Base-by-base conservation (phyloP, 2,888 invertebrate genomes). In the Tipula unca region DNA sequence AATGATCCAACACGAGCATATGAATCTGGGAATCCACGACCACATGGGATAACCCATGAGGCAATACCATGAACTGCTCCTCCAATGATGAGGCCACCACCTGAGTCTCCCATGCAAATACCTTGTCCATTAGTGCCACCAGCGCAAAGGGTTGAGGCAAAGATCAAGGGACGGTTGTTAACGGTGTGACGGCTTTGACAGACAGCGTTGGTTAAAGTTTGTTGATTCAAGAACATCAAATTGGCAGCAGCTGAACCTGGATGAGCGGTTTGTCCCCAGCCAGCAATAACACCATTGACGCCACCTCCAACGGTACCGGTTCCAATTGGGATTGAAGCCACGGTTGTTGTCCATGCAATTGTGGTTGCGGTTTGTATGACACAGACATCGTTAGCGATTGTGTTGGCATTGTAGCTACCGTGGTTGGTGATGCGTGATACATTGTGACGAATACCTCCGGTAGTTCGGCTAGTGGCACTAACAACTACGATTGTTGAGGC, bases 41-140 rank as follows among this genome's bases (percentile, higher is more conserved):
- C 90, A 42, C 90, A 90, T 4, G 90, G 90, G 83, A 90, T 90
- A 35, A 90, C 90, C 90, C 90, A 90, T 1, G 90, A 90, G 0
- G 90, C 90, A 10, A 90, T 88, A 14, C 90, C 90, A 39, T 90
- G 89, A 1, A 90, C 87, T 86, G 89, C 89, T 83, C 88, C 88
- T 20, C 90, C 88, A 0, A 90, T 89, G 0, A 90, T 89, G 25
- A 90, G 86, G 0, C 90, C 90, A 1, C 90, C 90, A 42, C 90
- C 90, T 0, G 90, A 90, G 29, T 90, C 90, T 3, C 90, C 90
- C 85, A 87, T 87, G 83, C 90, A 90, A 0, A 90, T 87, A 86
- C 90, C 89, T 1, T 90, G 39, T 3, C 32, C 32, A 1, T 29
- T 29, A 10, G 29, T 13, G 5, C 83, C 83, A 32, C 35, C 32